Conservation (phyloP, 2,113 vertebrate species). For the Phalacrocorax carbo region DNA sequence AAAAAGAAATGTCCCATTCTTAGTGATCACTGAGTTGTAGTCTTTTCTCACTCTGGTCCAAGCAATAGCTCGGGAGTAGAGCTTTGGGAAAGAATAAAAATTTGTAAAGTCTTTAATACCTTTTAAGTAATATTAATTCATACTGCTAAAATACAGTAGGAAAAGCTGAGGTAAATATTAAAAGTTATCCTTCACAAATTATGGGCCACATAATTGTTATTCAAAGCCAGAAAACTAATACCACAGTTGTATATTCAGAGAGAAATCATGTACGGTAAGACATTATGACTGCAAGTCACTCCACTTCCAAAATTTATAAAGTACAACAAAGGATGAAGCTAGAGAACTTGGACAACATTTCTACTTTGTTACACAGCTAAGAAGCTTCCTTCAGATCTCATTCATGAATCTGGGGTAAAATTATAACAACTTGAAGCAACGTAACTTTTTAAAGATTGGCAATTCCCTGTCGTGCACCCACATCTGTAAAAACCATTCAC, state of each 20-base stretch:
- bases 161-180: not conserved
- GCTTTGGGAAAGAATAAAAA: not conserved
- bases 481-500: fast-evolving
- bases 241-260: not conserved
- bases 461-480: not conserved
- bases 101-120: not conserved
- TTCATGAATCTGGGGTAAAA: not conserved
- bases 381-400: not conserved
- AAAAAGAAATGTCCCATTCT: not conserved
- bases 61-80: not conserved
- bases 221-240: not conserved
- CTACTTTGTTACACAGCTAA: not conserved
- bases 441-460: not conserved
- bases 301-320: not conserved
- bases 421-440: not conserved
- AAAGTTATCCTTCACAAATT: not conserved
- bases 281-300: not conserved
- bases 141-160: not conserved
- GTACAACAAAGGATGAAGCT: not conserved
- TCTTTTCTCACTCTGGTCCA: not conserved
- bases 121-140: not conserved
- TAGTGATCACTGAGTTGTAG: not conserved
- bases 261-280: not conserved
- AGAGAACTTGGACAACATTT: not conserved
- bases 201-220: not conserved